Evolutionary conservation across 2,797 vertebrate genomes (phyloP).

Genomic region (Poecilia gillii): DNA sequence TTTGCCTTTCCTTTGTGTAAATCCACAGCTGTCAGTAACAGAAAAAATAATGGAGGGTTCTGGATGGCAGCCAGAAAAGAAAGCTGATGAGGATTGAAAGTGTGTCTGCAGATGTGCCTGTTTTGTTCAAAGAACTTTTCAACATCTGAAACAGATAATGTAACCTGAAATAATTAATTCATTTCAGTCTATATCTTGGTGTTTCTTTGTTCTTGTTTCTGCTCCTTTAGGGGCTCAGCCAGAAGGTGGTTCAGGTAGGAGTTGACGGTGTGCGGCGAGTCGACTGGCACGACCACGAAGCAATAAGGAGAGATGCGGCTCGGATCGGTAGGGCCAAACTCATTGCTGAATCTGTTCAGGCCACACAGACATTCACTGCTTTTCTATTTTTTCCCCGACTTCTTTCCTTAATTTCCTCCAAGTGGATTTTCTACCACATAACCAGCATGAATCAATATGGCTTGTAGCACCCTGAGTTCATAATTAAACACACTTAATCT

Average conservation of each 20-base stretch:
- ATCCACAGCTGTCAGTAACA: slow-evolving; percentile 31
- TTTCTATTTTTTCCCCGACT: not conserved
- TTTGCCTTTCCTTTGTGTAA: not conserved
- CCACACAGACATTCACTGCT: not conserved
- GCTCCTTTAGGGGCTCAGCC: slow-evolving; percentile 79
- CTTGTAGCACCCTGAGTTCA: slow-evolving; percentile 39
- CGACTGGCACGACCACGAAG: slow-evolving; percentile 92
- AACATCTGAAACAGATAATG: not conserved
- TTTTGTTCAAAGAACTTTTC: slow-evolving; percentile 1
- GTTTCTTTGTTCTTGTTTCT: not conserved
- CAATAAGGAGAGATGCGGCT: slow-evolving; percentile 85
- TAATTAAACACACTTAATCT: slow-evolving; percentile 63
- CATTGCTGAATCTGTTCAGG: slow-evolving; percentile 28
- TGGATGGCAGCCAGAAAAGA: slow-evolving; percentile 11
- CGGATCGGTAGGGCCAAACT: slow-evolving; percentile 79
- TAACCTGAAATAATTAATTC: not conserved
- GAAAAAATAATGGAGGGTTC: slow-evolving; percentile 12
- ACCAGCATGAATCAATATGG: slow-evolving; percentile 37
- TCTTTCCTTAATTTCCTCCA: slow-evolving; percentile 23
- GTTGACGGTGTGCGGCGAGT: slow-evolving; percentile 78
- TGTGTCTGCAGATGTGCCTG: not conserved
- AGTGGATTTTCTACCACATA: slow-evolving; percentile 27
- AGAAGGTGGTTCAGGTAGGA: slow-evolving; percentile 75
- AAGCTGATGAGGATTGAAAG: not conserved
- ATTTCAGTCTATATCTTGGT: not conserved